Percentiles rank a stretch among this genome's conserved stretches.
Conservation (phyloP, 2,888 invertebrate species). For the Dynastes grantii region DNA sequence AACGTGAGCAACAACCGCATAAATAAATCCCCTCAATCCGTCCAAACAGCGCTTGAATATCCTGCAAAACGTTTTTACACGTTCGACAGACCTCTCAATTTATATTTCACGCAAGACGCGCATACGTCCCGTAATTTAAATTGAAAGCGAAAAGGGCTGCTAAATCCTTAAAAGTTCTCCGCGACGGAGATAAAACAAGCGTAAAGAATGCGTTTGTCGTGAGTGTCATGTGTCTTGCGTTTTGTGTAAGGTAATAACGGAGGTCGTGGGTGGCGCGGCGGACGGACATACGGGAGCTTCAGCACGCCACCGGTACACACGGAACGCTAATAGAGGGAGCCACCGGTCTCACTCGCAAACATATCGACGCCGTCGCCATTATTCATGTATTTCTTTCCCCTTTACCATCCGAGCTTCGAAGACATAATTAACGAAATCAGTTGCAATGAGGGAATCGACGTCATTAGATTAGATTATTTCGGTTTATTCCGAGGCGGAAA, state of each 20-base stretch:
- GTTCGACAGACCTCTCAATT: background rate
- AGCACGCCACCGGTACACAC: constrained; percentile 18
- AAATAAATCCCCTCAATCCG: too few relatives aligned
- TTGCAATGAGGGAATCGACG: background rate
- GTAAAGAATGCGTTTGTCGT: constrained; percentile 40
- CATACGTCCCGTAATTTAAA: constrained; percentile 31
- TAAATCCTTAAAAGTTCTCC: constrained; percentile 37
- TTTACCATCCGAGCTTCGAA: background rate
- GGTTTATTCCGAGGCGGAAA: background rate
- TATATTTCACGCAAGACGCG: constrained; percentile 18
- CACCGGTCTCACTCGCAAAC: background rate
- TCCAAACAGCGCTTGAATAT: background rate
- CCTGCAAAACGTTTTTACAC: background rate
- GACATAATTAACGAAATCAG: background rate
- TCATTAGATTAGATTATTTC: background rate
- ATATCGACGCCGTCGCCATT: background rate
- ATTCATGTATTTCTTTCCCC: background rate
- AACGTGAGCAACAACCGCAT: too few relatives aligned
- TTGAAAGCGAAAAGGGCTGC: constrained; percentile 30
- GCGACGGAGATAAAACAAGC: constrained; percentile 38
- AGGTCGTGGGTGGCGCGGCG: constrained; percentile 29
- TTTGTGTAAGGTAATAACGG: constrained; percentile 37
- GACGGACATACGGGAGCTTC: constrained; percentile 10
- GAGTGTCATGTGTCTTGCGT: constrained; percentile 41
- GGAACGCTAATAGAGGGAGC: constrained; percentile 32